These are phyloP conservation scores for Metallyticus violacea DNA, from an alignment of 2,888 invertebrate genomes.

Conservation along the genomic window DNA sequence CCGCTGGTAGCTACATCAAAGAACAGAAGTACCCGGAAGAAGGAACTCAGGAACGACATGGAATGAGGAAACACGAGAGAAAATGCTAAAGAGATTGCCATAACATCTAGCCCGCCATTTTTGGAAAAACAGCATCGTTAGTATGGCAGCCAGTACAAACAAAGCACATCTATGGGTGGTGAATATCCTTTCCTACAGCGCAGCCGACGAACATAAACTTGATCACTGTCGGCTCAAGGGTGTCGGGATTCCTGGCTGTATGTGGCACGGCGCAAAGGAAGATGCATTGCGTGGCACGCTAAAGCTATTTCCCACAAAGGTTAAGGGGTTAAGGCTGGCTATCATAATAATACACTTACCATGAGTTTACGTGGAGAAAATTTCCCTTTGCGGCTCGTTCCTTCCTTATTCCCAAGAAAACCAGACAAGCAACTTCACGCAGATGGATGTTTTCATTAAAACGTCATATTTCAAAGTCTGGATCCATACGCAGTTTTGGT, in stretches of 20 bases:
- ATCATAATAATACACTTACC: neutral
- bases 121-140: neutral
- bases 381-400: too few relatives aligned
- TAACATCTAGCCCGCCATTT: neutral
- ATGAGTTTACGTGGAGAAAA: neutral
- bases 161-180: neutral
- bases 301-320: neutral
- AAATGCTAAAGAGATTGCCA: too few relatives aligned
- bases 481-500: neutral
- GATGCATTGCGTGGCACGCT: neutral
- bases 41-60: neutral
- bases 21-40: neutral
- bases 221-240: neutral
- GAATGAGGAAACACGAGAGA: neutral
- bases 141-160: neutral
- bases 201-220: neutral
- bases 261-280: neutral
- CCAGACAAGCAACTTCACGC: neutral
- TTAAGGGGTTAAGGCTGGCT: neutral
- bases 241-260: neutral
- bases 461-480: neutral
- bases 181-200: neutral
- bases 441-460: neutral
- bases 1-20: too few relatives aligned
- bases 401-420: neutral